A percentile compares a stretch with the other conserved stretches of the same genome.
Evolutionary conservation across 2,113 vertebrate species (phyloP).

Genomic region (Climacteris rufus): DNA sequence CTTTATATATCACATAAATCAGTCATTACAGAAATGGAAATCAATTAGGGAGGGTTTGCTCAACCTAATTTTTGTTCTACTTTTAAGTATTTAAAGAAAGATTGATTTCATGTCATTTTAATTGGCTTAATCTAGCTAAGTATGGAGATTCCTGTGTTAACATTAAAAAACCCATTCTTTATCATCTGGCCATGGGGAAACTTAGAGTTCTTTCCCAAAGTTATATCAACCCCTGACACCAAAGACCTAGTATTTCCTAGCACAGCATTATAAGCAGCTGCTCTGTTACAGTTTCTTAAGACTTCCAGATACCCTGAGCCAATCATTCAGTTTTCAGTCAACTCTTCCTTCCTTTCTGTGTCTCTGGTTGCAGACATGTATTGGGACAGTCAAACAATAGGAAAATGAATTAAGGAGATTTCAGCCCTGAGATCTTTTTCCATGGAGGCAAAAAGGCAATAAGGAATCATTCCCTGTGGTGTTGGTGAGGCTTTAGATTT

Average conservation of each 20-base stretch:
- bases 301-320: neutral
- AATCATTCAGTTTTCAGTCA: neutral
- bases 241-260: neutral
- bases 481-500: neutral
- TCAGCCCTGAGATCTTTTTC: neutral
- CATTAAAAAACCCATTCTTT: neutral
- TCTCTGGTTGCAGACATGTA: neutral
- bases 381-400: neutral
- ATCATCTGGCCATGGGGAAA: neutral
- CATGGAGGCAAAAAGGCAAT: neutral
- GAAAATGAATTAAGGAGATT: neutral
- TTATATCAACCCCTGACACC: neutral
- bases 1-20: slow-evolving; percentile 55
- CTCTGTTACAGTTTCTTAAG: neutral
- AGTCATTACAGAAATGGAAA: slow-evolving; percentile 62
- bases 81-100: slow-evolving; percentile 65
- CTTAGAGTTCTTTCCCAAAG: neutral
- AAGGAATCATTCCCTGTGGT: neutral
- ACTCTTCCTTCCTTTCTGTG: neutral
- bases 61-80: slow-evolving; percentile 52
- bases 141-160: slow-evolving; percentile 33
- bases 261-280: neutral
- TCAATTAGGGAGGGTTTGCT: slow-evolving; percentile 16
- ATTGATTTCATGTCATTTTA: slow-evolving; percentile 55
- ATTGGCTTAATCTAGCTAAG: slow-evolving; percentile 46